Conservation (phyloP, 2,888 invertebrate species). For the Lydus trimaculatus region DNA sequence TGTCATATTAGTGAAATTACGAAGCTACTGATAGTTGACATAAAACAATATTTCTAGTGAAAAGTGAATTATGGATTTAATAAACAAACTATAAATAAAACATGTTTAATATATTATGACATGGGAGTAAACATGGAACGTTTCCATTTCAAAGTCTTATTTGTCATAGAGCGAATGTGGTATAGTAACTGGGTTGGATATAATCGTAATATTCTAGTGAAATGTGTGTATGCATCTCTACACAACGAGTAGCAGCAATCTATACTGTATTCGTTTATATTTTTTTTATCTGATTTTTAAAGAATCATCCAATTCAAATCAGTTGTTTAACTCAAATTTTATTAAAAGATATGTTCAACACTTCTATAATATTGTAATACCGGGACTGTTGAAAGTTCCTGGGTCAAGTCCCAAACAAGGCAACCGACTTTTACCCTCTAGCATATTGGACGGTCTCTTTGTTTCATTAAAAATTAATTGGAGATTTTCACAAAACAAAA, state of each 20-base stretch:
- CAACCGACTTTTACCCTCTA: no score
- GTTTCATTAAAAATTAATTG: no score
- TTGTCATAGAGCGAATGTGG: conserved; percentile 35
- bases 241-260: neutral
- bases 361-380: no score
- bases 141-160: conserved; percentile 43
- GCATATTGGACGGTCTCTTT: no score
- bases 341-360: no score
- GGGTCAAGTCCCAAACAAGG: no score
- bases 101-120: conserved; percentile 45
- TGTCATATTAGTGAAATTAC: conserved; percentile 24
- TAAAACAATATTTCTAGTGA: conserved; percentile 42
- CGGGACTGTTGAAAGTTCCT: no score
- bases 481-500: neutral
- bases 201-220: neutral
- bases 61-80: conserved; percentile 47
- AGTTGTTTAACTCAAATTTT: no score
- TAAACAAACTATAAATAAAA: conserved; percentile 50
- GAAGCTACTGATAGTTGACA: conserved; percentile 34
- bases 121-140: conserved; percentile 38
- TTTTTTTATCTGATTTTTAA: no score
- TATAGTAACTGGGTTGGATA: neutral
- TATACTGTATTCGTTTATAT: no score
- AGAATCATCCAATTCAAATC: no score
- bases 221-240: neutral